These are phyloP conservation scores for Sebastes glaucus DNA, from an alignment of 2,797 vertebrate species.

Conservation along the genomic window DNA sequence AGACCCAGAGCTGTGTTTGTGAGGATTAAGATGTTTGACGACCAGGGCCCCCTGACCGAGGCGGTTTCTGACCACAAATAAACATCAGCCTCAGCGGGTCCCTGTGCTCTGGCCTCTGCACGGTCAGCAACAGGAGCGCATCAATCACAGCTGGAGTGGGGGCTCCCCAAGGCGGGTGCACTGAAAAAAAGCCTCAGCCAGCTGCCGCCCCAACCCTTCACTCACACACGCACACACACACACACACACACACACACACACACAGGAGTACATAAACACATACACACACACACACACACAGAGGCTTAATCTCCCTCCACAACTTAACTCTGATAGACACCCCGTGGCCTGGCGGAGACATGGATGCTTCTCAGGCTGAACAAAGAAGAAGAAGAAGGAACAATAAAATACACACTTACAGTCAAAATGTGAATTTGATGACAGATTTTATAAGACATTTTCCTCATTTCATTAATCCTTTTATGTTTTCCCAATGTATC, in stretches of 20 bases:
- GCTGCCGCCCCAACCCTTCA: slow-evolving; percentile 63
- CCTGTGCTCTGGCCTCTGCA: slow-evolving; percentile 68
- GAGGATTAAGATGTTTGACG: slow-evolving; percentile 81
- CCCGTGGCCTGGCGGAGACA: slow-evolving; percentile 6
- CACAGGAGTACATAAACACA: no score
- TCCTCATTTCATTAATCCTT: neutral
- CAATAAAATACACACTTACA: neutral
- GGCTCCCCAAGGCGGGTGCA: slow-evolving; percentile 65
- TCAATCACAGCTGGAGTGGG: slow-evolving; percentile 79
- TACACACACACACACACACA: slow-evolving; percentile 17
- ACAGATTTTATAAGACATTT: neutral
- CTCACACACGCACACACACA: slow-evolving; percentile 9
- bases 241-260: neutral
- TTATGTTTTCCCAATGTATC: neutral
- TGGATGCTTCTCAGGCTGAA: slow-evolving; percentile 24
- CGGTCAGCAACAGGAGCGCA: slow-evolving; percentile 76
- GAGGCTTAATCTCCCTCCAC: slow-evolving; percentile 47
- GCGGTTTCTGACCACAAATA: slow-evolving; percentile 81
- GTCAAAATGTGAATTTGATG: slow-evolving; percentile 2
- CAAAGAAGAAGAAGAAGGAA: slow-evolving; percentile 22
- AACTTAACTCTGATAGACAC: slow-evolving; percentile 51
- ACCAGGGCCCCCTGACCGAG: slow-evolving; percentile 65
- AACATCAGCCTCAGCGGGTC: slow-evolving; percentile 74
- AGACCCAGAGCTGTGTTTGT: slow-evolving; percentile 63
- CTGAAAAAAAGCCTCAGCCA: slow-evolving; percentile 56